These are phyloP conservation scores for Eudorcas thomsonii DNA, from an alignment of 2,113 vertebrate species.

Conservation along the genomic window DNA sequence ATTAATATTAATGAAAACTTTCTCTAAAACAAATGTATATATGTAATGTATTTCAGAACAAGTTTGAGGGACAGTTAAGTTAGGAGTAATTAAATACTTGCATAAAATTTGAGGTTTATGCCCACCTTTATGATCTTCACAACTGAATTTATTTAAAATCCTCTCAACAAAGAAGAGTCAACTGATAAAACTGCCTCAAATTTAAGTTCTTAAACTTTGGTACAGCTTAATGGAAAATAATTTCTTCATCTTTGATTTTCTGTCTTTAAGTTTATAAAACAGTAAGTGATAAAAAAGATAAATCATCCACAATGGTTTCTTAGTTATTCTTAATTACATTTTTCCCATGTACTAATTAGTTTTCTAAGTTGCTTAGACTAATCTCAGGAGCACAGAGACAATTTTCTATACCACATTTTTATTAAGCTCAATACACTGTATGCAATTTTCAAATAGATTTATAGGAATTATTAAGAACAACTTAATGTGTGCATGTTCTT, in stretches of 20 bases:
- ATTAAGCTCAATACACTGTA: slow-evolving; percentile 52
- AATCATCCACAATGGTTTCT: slow-evolving; percentile 4
- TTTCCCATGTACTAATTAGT: slow-evolving; percentile 22
- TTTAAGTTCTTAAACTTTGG: background rate
- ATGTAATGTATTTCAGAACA: background rate
- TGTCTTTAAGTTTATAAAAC: background rate
- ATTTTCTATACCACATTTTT: slow-evolving; percentile 46
- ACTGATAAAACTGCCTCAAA: background rate
- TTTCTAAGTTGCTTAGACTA: background rate
- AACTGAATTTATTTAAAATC: background rate
- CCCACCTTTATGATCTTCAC: background rate
- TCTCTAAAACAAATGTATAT: background rate
- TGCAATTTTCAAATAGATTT: slow-evolving; percentile 58
- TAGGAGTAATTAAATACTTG: background rate
- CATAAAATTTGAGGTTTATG: background rate
- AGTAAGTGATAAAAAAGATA: background rate
- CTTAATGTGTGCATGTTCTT: slow-evolving; percentile 23
- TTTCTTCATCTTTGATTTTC: slow-evolving; percentile 6
- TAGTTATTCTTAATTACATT: slow-evolving; percentile 8
- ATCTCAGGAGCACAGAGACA: slow-evolving; percentile 52
- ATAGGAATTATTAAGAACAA: slow-evolving; percentile 60
- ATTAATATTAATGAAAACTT: background rate
- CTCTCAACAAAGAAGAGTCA: background rate
- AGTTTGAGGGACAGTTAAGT: background rate
- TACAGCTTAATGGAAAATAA: background rate